A percentile compares a stretch with the other conserved stretches of the same genome.
These are phyloP conservation scores for Heliconius eleuchia DNA, from an alignment of 1,140 invertebrate species.

Conservation along the genomic window DNA sequence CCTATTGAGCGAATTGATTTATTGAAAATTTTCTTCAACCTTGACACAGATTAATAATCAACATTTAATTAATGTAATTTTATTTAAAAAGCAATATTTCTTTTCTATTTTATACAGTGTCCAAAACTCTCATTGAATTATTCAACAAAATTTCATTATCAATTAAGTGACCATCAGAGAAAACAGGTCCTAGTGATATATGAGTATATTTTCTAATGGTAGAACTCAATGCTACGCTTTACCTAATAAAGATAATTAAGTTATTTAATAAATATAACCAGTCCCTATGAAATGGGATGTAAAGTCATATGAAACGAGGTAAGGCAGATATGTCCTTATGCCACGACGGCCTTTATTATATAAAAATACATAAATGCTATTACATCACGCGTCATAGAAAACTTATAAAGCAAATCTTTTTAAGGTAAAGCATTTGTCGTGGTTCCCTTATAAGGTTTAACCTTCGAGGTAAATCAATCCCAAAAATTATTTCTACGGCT, in stretches of 20 bases:
- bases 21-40: conserved; percentile 20
- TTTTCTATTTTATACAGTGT: too few species aligned
- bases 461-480: conserved; percentile 43
- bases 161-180: too few species aligned
- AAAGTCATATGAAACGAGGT: too few species aligned
- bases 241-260: not conserved
- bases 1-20: conserved; percentile 5
- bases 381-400: conserved; percentile 1
- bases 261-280: too few species aligned
- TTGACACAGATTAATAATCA: conserved; percentile 25
- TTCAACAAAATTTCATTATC: too few species aligned
- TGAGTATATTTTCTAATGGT: too few species aligned
- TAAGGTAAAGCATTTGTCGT: conserved; percentile 22
- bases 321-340: not conserved
- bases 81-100: not conserved
- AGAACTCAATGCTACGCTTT: too few species aligned
- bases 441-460: conserved; percentile 27
- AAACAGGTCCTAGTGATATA: too few species aligned
- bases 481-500: conserved; percentile 54
- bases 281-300: too few species aligned
- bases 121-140: too few species aligned
- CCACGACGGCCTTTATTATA: conserved; percentile 2
- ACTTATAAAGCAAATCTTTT: conserved; percentile 11
- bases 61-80: not conserved
- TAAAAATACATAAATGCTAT: not conserved